Evolutionary conservation across 2,888 invertebrate genomes (phyloP).

Genomic region (Microdon myrmicae): DNA sequence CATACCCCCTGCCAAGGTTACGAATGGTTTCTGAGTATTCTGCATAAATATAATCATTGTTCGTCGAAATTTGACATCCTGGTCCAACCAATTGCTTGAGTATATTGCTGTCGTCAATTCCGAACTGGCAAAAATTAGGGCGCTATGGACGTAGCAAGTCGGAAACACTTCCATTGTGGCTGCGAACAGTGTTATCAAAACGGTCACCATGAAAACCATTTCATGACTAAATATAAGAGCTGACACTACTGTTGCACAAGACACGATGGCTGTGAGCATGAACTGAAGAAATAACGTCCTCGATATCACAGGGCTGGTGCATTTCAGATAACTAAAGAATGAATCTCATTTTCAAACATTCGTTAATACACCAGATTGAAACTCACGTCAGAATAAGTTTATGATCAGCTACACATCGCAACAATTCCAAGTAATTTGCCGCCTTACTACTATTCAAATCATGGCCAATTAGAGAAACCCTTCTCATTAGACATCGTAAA

Average conservation of each 20-base stretch:
- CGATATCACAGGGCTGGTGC: slow-evolving; percentile 50
- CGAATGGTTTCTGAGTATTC: slow-evolving; percentile 53
- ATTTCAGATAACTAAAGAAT: slow-evolving; percentile 52
- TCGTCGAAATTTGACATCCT: slow-evolving; percentile 52
- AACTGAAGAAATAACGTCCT: slow-evolving; percentile 53
- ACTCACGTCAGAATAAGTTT: slow-evolving; percentile 53
- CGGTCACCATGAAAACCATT: slow-evolving; percentile 31
- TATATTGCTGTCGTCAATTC: slow-evolving; percentile 54
- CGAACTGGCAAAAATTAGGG: slow-evolving; percentile 48
- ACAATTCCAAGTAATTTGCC: slow-evolving; percentile 52
- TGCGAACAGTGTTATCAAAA: slow-evolving; percentile 34
- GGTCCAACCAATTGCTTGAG: slow-evolving; percentile 55
- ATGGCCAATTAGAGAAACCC: slow-evolving; percentile 53
- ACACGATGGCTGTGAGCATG: slow-evolving; percentile 50
- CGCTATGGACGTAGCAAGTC: slow-evolving; percentile 54
- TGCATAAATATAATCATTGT: slow-evolving; percentile 57
- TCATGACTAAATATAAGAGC: slow-evolving; percentile 36
- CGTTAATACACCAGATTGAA: background rate
- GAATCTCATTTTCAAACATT: too few species aligned
- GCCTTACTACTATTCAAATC: background rate
- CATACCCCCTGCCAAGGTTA: slow-evolving; percentile 54
- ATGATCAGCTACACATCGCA: slow-evolving; percentile 53
- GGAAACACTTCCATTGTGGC: slow-evolving; percentile 53
- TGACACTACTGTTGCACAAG: slow-evolving; percentile 41
- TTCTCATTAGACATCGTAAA: slow-evolving; percentile 41